Base-by-base conservation (phyloP, 2,797 vertebrate species). In the Rhadinocentrus ornatus region DNA sequence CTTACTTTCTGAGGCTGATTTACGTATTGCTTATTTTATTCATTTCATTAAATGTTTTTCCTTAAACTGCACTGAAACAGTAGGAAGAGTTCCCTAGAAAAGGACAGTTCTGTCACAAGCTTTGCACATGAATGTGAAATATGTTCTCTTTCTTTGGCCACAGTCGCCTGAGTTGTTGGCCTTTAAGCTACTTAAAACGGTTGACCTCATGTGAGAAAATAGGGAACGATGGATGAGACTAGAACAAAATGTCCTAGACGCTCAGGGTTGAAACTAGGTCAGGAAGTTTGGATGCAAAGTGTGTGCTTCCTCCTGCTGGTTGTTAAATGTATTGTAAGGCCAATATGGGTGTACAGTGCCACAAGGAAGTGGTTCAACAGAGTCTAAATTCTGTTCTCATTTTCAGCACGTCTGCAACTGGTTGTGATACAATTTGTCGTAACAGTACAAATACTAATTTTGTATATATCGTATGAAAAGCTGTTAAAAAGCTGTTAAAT, bases 201-300 rank as follows among this genome's bases (percentile, higher is more conserved):
- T 86, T 91, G 90, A 90, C 88, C 88, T 89, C 79, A 72, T 88
- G 86, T 88, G 86, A 91, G 80, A 77, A 75, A 88, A 88, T 41
- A 69, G 60, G 78, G 84, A 87, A 86, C 67, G 69, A 78, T 69
- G 73, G 71, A 82, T 78, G 78, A 89, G 84, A 91, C 88, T 11
- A 91, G 93, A 93, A 95, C 94, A 95, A 83, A 92, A 91, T 95
- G 94, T 95, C 83, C 94, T 84, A 92, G 91, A 93, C 85, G 50
- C 81, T 75, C 80, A 60, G 55, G 69, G 62, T 50, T 82, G 56
- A 90, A 94, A 94, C 77, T 92, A 90, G 94, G 94, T 94, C 94
- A 94, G 52, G 58, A 74, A 61, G 74, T 82, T 81, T 71, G 58
- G 77, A 88, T 78, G 69, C 61, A 86, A 86, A 85, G 84, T 59